phyloP scores from a whole-genome alignment of 2,888 invertebrate species.

The Cotesia congregata region DNA sequence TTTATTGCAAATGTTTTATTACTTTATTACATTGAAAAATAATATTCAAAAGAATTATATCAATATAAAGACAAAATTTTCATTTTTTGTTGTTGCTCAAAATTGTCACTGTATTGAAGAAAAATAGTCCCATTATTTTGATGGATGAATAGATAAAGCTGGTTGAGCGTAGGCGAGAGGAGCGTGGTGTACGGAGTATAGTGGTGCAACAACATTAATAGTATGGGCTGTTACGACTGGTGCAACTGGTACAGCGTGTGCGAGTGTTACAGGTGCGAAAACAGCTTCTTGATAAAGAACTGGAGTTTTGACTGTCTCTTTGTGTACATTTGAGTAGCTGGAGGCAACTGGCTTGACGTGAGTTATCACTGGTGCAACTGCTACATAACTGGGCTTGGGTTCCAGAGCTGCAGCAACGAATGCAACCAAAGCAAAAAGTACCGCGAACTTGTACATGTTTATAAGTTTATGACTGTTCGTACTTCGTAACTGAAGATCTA shows the following conservation, averaged over 20 bases:
- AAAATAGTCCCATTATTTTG: too few species aligned
- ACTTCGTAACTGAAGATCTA: conserved; percentile 52
- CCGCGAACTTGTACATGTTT: conserved; percentile 61
- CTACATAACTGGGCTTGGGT: conserved; percentile 57
- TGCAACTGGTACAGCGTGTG: conserved; percentile 55
- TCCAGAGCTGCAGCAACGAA: conserved; percentile 70
- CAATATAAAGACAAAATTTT: too few species aligned
- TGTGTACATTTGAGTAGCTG: conserved; percentile 78
- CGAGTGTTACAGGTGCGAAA: neutral
- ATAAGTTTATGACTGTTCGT: conserved; percentile 33
- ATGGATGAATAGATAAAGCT: too few species aligned
- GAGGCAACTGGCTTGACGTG: conserved; percentile 73
- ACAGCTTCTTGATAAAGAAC: conserved; percentile 43
- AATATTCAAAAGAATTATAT: too few species aligned
- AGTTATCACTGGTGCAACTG: conserved; percentile 52
- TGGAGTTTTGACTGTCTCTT: conserved; percentile 69
- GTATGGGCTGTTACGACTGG: conserved; percentile 15
- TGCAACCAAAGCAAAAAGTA: conserved; percentile 60
- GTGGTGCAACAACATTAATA: too few species aligned
- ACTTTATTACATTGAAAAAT: too few species aligned
- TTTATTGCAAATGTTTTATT: too few species aligned
- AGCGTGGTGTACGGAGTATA: too few species aligned
- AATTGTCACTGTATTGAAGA: too few species aligned
- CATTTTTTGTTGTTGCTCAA: too few species aligned
- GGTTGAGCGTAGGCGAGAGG: too few species aligned